Evolutionary conservation across 2,888 invertebrate genomes (phyloP), one percentile per base, ranked within the genome.

Genomic region (Erynnis tages): DNA sequence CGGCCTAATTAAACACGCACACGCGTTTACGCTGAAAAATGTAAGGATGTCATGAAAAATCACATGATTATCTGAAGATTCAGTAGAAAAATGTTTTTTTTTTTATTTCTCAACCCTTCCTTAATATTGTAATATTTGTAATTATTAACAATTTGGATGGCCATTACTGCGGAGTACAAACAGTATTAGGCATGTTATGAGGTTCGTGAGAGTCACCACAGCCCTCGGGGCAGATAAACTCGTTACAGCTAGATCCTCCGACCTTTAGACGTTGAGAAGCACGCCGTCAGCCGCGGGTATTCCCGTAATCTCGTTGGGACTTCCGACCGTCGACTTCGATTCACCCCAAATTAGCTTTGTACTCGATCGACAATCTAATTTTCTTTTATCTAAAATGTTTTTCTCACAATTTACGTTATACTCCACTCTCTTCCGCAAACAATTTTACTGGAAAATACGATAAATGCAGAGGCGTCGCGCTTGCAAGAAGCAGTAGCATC

Each of bases 211-310:
- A 50, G 58, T 50, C 56, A 74, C 69, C 66, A 73, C 74, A 81
- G 79, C 86, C 87, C 86, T 83, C 85, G 80, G 86, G 88, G 84
- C 85, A 85, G 83, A 86, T 87, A 89, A 89, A 82, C 84, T 89
- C 80, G 86, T 89, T 89, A 88, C 73, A 77, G 73, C 73, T 74
- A 79, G 82, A 84, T 80, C 81, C 81, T 77, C 71, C 73, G 76
- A 66, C 66, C 64, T 58, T 67, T 32, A 70, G 62, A 68, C 65
- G 69, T 64, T 66, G 60, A 65, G 70, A 58, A 54, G 64, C 70
- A 73, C 72, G 76, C 74, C 75, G 69, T 74, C 75, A 69, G 72
- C 73, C 71, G 69, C 72, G 71, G 75, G 74, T 79, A 79, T 76
- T 76, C 77, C 72, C 65, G 76, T 89, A 89, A 89, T 88, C 83